Percentiles rank a stretch among this genome's conserved stretches.
Conservation (phyloP, 37 sponge, comb jelly and placozoan genomes). For the Eunapius fragilis region DNA sequence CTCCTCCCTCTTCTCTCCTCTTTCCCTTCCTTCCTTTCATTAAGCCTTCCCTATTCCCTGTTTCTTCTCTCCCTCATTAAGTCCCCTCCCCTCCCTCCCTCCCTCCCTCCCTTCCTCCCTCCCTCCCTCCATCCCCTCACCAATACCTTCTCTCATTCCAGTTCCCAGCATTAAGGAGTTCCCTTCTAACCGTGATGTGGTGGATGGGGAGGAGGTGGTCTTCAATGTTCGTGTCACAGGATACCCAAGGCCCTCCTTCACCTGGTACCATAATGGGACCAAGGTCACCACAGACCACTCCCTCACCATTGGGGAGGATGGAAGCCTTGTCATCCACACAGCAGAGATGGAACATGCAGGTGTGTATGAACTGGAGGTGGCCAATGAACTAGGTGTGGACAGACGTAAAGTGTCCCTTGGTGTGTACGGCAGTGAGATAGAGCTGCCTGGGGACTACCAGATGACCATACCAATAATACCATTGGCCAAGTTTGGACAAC, state of each 20-base stretch:
- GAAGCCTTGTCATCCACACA: slow-evolving; percentile 23
- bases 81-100: too few species aligned
- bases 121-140: too few species aligned
- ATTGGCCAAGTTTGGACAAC: slow-evolving; percentile 34
- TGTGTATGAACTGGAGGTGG: slow-evolving; percentile 38
- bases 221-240: slow-evolving; percentile 44
- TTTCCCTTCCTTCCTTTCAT: too few species aligned
- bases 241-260: slow-evolving; percentile 8
- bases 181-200: slow-evolving; percentile 8
- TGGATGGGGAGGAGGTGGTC: slow-evolving; percentile 33
- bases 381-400: slow-evolving; percentile 2
- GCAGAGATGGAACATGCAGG: slow-evolving; percentile 38
- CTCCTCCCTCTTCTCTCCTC: too few species aligned
- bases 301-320: slow-evolving; percentile 22
- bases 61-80: too few species aligned
- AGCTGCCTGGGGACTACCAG: not conserved
- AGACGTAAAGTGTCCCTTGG: not conserved
- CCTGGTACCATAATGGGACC: slow-evolving; percentile 33
- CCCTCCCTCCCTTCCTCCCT: not conserved
- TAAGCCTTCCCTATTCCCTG: too few species aligned
- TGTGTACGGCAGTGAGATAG: not conserved
- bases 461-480: slow-evolving; percentile 12
- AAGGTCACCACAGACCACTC: slow-evolving; percentile 32
- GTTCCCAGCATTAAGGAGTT: slow-evolving; percentile 3
- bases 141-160: too few species aligned